phyloP scores from a whole-genome alignment of 2,113 vertebrate species.

The Embiotoca jacksoni region DNA sequence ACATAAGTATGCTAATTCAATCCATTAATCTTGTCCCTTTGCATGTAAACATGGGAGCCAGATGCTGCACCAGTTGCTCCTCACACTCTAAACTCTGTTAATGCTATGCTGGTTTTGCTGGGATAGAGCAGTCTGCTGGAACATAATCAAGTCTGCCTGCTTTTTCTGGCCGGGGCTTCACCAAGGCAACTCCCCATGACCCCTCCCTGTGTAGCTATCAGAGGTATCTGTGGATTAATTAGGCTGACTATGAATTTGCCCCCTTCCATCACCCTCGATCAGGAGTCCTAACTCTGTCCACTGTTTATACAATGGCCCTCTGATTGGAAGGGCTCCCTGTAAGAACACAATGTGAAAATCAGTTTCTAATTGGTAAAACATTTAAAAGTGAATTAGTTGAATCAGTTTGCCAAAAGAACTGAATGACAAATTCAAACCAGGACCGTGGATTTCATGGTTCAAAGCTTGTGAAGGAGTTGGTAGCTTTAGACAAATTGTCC shows the following conservation, averaged over 20 bases:
- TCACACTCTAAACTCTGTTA: conserved; percentile 86
- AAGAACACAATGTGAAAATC: conserved; percentile 61
- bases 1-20: conserved; percentile 86
- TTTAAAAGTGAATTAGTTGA: neutral
- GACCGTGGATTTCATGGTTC: neutral
- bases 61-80: conserved; percentile 90
- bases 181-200: conserved; percentile 81
- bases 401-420: neutral
- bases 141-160: conserved; percentile 86
- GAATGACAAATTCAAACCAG: neutral
- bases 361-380: conserved; percentile 27
- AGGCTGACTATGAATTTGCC: conserved; percentile 82
- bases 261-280: conserved; percentile 50
- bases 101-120: conserved; percentile 82
- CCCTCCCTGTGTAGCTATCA: conserved; percentile 71
- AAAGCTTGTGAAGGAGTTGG: neutral
- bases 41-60: conserved; percentile 86
- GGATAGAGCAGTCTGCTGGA: conserved; percentile 84
- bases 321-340: conserved; percentile 75
- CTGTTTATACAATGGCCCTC: conserved; percentile 44
- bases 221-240: conserved; percentile 87
- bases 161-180: conserved; percentile 81
- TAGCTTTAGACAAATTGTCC: neutral
- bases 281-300: conserved; percentile 77
- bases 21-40: conserved; percentile 88